phyloP scores from a whole-genome alignment of 2,888 invertebrate genomes.

The Cantharis nigra region DNA sequence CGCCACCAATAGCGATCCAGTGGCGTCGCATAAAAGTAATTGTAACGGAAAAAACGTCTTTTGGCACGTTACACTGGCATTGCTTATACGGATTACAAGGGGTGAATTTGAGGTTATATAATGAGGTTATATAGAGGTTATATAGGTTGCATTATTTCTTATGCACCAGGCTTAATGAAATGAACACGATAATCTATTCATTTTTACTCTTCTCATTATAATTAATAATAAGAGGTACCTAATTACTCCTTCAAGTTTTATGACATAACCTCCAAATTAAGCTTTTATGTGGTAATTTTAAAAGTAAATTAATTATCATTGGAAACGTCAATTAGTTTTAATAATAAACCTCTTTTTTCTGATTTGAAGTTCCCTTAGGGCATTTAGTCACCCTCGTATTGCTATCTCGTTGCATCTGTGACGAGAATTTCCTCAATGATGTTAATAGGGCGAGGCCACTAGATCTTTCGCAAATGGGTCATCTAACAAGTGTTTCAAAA shows the following conservation, averaged over 20 bases:
- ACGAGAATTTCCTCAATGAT: constrained; percentile 40
- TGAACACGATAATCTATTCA: no score
- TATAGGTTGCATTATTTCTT: no score
- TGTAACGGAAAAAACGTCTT: no score
- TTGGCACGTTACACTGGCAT: no score
- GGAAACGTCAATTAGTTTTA: not conserved
- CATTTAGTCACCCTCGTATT: constrained; percentile 8
- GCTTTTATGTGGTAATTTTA: not conserved
- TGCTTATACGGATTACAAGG: no score
- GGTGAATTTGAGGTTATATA: no score
- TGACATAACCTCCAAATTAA: not conserved
- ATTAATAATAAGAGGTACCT: not conserved
- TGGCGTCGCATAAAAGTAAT: no score
- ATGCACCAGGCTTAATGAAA: no score
- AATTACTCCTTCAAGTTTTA: not conserved
- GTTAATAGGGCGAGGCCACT: constrained; percentile 37
- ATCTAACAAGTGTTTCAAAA: not conserved
- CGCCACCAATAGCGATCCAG: no score
- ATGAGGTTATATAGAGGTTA: no score
- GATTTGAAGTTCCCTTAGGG: constrained; percentile 10
- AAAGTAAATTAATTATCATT: not conserved
- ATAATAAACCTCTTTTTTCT: constrained; percentile 9
- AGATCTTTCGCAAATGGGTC: constrained; percentile 34
- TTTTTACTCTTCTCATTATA: no score
- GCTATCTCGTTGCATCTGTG: constrained; percentile 40